Percentiles rank a stretch among this genome's conserved stretches.
Evolutionary conservation across 2,888 invertebrate genomes (phyloP).

Genomic region (Apamea crenata): DNA sequence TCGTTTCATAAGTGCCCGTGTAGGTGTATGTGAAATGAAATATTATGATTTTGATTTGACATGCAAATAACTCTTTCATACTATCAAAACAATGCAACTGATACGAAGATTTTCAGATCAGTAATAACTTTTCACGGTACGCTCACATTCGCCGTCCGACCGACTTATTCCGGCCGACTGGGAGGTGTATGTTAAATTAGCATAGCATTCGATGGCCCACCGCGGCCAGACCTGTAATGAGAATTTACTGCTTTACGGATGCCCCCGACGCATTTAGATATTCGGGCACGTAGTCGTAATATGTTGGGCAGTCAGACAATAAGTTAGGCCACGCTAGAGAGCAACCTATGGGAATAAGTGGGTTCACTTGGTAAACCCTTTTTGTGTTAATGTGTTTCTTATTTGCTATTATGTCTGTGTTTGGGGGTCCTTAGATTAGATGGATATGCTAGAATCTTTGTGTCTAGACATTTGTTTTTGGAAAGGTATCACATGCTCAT

Average conservation of each 20-base stretch:
- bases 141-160: conserved; percentile 39
- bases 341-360: conserved; percentile 49
- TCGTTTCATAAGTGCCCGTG: too few species aligned
- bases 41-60: too few species aligned
- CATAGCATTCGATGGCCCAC: conserved; percentile 82
- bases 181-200: conserved; percentile 81
- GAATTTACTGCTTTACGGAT: conserved; percentile 79
- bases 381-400: conserved; percentile 50
- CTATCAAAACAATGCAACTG: neutral
- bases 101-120: conserved; percentile 24
- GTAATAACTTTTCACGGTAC: conserved; percentile 28
- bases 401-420: conserved; percentile 13
- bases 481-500: neutral
- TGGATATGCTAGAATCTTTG: neutral
- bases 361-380: conserved; percentile 29
- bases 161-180: conserved; percentile 51
- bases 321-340: conserved; percentile 52
- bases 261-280: conserved; percentile 69
- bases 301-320: conserved; percentile 60
- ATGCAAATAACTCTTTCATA: neutral
- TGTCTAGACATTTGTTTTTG: neutral
- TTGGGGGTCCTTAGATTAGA: neutral
- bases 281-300: conserved; percentile 69
- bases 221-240: conserved; percentile 76
- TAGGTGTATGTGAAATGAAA: too few species aligned